phyloP scores from a whole-genome alignment of 2,113 vertebrate genomes.

The Mesocricetus auratus region DNA sequence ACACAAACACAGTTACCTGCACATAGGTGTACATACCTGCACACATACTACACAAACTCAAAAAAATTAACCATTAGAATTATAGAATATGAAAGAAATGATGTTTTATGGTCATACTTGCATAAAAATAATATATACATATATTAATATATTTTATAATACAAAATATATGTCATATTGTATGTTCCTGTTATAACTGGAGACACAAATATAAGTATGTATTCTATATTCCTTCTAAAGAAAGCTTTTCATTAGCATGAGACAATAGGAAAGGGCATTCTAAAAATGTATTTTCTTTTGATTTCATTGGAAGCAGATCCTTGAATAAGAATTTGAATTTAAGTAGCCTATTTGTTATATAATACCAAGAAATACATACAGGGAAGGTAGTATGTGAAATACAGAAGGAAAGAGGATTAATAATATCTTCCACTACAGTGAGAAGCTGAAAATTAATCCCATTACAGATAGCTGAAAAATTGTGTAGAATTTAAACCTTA shows the following conservation, averaged over 20 bases:
- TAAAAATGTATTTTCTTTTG: neutral
- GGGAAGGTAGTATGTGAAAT: neutral
- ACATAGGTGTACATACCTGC: neutral
- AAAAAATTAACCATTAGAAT: neutral
- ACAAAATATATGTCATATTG: neutral
- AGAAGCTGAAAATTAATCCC: neutral
- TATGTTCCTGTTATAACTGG: neutral
- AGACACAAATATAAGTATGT: neutral
- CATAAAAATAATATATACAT: neutral
- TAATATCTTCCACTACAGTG: neutral
- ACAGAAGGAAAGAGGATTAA: neutral
- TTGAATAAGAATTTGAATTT: neutral
- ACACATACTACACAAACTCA: neutral
- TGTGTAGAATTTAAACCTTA: neutral
- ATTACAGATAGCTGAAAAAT: neutral
- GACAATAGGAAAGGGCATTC: neutral
- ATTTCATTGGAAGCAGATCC: neutral
- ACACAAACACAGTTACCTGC: neutral
- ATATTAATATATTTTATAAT: neutral
- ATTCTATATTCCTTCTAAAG: constrained; percentile 15
- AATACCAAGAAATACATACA: neutral
- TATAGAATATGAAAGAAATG: constrained; percentile 15
- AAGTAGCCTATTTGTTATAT: neutral
- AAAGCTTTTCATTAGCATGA: constrained; percentile 10
- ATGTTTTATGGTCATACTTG: neutral